phyloP scores from a whole-genome alignment of 2,888 invertebrate species.

The Candidula unifasciata region DNA sequence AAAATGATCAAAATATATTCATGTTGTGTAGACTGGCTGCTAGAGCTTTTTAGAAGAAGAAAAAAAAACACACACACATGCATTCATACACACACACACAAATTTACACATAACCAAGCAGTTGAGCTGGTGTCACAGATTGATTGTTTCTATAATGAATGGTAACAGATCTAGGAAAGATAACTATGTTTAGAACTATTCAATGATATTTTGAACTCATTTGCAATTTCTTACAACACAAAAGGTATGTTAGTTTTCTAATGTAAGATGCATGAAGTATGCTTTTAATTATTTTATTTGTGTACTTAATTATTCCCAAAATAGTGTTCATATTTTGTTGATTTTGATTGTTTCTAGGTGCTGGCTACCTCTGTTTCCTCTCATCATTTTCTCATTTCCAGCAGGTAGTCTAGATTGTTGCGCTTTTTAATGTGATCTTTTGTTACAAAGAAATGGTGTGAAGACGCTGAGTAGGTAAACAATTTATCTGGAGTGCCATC shows the following conservation, averaged over 20 bases:
- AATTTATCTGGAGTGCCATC: neutral
- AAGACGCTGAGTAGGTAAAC: neutral
- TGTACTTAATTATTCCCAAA: slow-evolving; percentile 3
- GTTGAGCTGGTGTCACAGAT: too few species aligned
- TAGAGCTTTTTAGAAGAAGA: too few species aligned
- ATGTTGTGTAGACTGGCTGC: too few species aligned
- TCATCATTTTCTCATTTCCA: slow-evolving; percentile 47
- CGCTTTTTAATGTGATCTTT: slow-evolving; percentile 31
- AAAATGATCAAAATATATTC: too few species aligned
- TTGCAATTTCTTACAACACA: neutral
- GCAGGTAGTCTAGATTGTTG: slow-evolving; percentile 43
- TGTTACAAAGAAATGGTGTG: slow-evolving; percentile 7
- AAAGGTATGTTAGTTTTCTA: neutral
- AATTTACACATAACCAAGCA: too few species aligned
- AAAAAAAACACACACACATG: too few species aligned
- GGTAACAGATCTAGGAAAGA: too few species aligned
- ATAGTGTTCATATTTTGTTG: slow-evolving; percentile 27
- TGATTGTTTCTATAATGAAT: too few species aligned
- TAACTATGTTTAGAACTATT: too few species aligned
- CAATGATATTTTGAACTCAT: neutral
- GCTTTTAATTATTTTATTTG: slow-evolving; percentile 24
- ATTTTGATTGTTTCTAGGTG: slow-evolving; percentile 41
- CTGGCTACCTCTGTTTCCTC: slow-evolving; percentile 44
- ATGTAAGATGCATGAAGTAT: slow-evolving; percentile 21
- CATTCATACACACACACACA: too few species aligned